Evolutionary conservation across 30 jellyfish, hydroid and myxozoan genomes (phyloP).

Genomic region (Nemopilema nomurai): DNA sequence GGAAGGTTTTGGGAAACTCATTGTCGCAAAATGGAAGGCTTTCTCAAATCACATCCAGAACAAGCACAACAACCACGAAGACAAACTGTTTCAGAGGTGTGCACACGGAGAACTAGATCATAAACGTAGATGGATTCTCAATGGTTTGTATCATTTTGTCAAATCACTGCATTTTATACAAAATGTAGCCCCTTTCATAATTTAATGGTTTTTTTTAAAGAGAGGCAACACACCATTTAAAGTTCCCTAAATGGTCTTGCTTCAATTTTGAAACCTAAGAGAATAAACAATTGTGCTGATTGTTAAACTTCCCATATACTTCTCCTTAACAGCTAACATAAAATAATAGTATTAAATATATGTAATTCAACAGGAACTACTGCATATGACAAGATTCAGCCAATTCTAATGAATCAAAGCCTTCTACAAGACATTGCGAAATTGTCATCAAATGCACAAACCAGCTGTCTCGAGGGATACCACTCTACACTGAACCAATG

Average conservation of each 20-base stretch:
- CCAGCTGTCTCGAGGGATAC: not conserved
- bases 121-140: not conserved
- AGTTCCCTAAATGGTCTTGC: not conserved
- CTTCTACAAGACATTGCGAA: not conserved
- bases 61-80: not conserved
- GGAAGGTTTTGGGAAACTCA: conserved; percentile 7
- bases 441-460: not conserved
- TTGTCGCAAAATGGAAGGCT: conserved; percentile 8
- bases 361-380: not conserved
- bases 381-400: not conserved
- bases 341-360: not conserved
- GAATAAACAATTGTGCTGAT: not conserved
- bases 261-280: not conserved
- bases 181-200: not conserved
- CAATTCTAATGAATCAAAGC: not conserved
- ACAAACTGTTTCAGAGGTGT: not conserved
- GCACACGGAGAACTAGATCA: not conserved
- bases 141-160: not conserved
- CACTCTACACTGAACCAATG: not conserved
- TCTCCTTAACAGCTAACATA: not conserved
- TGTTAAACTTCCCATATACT: not conserved
- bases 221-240: not conserved
- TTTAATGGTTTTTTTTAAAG: not conserved
- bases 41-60: not conserved
- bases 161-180: not conserved